Evolutionary conservation across 2,888 invertebrate species (phyloP).

Genomic region (Theretra japonica): DNA sequence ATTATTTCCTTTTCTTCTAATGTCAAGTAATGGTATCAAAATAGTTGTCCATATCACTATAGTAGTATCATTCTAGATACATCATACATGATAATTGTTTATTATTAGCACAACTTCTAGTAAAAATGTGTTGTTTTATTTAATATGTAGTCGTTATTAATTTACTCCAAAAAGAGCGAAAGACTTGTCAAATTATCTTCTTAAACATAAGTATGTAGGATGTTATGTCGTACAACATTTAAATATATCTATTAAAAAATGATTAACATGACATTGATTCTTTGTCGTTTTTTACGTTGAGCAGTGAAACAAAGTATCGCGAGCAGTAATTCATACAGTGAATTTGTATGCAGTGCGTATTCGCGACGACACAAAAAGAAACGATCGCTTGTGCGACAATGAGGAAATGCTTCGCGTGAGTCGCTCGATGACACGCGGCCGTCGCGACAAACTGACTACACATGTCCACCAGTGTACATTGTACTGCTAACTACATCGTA

Average conservation of each 20-base stretch:
- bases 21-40: neutral
- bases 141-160: too few species aligned
- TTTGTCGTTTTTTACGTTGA: neutral
- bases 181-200: too few species aligned
- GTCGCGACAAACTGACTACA: conserved; percentile 7
- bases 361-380: conserved; percentile 12
- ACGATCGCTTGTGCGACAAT: conserved; percentile 43
- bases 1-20: neutral
- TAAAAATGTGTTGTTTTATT: too few species aligned
- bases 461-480: neutral
- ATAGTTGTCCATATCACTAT: too few species aligned
- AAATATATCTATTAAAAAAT: neutral
- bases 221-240: too few species aligned
- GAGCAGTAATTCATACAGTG: neutral
- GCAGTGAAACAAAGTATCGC: neutral
- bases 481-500: neutral
- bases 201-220: too few species aligned
- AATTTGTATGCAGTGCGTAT: conserved; percentile 38
- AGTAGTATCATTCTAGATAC: too few species aligned
- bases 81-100: too few species aligned
- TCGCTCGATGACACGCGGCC: conserved; percentile 19
- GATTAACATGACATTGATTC: neutral
- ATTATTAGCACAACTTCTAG: too few species aligned
- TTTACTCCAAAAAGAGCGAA: too few species aligned
- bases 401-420: conserved; percentile 43